Conservation (phyloP, 2,797 vertebrate genomes). For the Potorous gilbertii region DNA sequence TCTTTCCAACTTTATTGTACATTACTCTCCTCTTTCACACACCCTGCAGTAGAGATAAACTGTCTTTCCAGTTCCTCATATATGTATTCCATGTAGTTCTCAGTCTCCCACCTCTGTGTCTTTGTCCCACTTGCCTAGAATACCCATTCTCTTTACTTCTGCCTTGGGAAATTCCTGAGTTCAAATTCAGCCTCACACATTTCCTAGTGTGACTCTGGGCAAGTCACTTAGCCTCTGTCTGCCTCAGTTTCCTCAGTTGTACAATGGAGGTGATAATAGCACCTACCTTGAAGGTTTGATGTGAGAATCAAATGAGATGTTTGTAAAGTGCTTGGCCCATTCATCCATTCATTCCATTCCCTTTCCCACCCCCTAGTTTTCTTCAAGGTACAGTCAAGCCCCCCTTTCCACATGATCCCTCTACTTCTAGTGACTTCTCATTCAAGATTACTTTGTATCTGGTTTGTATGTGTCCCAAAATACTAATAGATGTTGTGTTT, state of each 20-base stretch:
- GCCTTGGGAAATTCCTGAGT: background rate
- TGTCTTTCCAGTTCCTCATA: slow-evolving; percentile 1
- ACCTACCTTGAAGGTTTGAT: background rate
- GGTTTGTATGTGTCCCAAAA: background rate
- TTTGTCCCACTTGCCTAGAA: background rate
- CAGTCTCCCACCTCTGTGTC: background rate
- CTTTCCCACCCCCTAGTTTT: background rate
- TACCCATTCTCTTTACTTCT: background rate
- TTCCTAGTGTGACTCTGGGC: background rate
- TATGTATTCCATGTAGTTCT: background rate
- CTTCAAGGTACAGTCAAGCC: background rate
- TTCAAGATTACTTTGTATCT: background rate
- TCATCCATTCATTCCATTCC: background rate
- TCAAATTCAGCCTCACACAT: background rate
- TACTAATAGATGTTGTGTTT: no score
- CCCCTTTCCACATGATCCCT: background rate
- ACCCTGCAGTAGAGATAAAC: background rate
- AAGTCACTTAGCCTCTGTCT: background rate
- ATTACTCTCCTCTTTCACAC: background rate
- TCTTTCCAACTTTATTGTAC: background rate
- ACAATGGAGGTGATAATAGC: background rate
- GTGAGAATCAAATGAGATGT: background rate
- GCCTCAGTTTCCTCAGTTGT: background rate
- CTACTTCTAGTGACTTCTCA: background rate
- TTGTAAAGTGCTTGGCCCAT: background rate